Evolutionary conservation across 1,140 invertebrate genomes (phyloP), one percentile per base, ranked within the genome.

Genomic region (Cotesia glomerata): DNA sequence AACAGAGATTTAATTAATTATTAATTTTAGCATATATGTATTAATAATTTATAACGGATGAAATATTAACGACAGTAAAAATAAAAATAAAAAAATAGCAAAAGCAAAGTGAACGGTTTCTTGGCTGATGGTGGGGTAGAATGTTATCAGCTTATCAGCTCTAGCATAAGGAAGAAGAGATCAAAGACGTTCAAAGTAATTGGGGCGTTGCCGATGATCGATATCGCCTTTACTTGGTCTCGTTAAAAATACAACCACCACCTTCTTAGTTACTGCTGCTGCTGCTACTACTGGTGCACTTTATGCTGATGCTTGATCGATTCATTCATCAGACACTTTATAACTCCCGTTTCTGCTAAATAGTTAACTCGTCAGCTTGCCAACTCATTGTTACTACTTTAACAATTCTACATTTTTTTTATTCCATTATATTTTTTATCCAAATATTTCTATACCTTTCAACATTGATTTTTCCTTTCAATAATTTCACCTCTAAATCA

Each of bases 71-170:
- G 16, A n/a, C 11, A 52, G 32, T 16, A 54, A 67, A 51, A 62
- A 59, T 16, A 70, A 62, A 39, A 58, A 3, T 18, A 36, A 3
- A 39, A 39, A 51, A 49, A 49, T 11, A 13, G 9, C 1, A 5
- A 70, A 14, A 49, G 3, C 8, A 51, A 65, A 65, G 63, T 51
- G 32, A 35, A 59, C 18, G 36, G n/a, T 69, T 67, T 56, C 65
- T 74, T 67, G 71, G 58, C 65, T 26, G 26, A 26, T 26, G 56
- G 18, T 62, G 71, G 39, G 71, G 39, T 9, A 45, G 59, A 71
- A 74, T 74, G 74, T 78, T 80, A 76, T 79, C 73, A 75, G 75
- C 73, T 79, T 76, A 79, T 79, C 77, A 74, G 70, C 16, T 14
- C n/a, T n/a, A 14, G 13, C 56, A 62, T 45, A 11, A 45, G 39